These are phyloP conservation scores for Salpingus planirostris DNA, from an alignment of 2,888 invertebrate species.

Conservation along the genomic window DNA sequence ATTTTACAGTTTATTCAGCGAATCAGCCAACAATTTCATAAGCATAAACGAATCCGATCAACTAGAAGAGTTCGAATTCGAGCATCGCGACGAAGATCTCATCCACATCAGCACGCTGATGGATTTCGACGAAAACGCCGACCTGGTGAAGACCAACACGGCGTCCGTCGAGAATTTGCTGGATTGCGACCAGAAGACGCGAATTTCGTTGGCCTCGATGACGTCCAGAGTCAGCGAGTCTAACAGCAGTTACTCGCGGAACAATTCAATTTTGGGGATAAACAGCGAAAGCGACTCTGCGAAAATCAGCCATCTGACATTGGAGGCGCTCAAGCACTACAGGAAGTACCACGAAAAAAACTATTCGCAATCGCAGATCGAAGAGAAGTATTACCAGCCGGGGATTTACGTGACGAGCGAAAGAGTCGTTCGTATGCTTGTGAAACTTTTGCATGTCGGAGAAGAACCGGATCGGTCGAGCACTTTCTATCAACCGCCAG, in stretches of 20 bases:
- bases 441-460: conserved; percentile 33
- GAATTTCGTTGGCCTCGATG: conserved; percentile 24
- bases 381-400: conserved; percentile 33
- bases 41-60: conserved; percentile 21
- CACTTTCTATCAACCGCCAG: conserved; percentile 32
- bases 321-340: conserved; percentile 30
- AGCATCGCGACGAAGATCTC: conserved; percentile 22
- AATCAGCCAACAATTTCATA: conserved; percentile 22
- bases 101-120: conserved; percentile 26
- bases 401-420: conserved; percentile 34
- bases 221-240: conserved; percentile 18
- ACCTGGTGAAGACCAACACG: conserved; percentile 16
- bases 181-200: conserved; percentile 15
- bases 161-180: conserved; percentile 24
- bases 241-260: conserved; percentile 9
- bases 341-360: conserved; percentile 29
- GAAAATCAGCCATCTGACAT: conserved; percentile 22
- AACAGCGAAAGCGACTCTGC: conserved; percentile 16
- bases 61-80: conserved; percentile 26
- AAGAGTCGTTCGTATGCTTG: conserved; percentile 33
- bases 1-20: conserved; percentile 13
- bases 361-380: conserved; percentile 32
- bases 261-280: no score
- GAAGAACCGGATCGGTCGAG: conserved; percentile 26
- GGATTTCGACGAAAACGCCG: conserved; percentile 34